Percentiles rank a stretch among this genome's conserved stretches.
phyloP scores from a whole-genome alignment of 2,797 vertebrate species.

The Notamacropus eugenii region DNA sequence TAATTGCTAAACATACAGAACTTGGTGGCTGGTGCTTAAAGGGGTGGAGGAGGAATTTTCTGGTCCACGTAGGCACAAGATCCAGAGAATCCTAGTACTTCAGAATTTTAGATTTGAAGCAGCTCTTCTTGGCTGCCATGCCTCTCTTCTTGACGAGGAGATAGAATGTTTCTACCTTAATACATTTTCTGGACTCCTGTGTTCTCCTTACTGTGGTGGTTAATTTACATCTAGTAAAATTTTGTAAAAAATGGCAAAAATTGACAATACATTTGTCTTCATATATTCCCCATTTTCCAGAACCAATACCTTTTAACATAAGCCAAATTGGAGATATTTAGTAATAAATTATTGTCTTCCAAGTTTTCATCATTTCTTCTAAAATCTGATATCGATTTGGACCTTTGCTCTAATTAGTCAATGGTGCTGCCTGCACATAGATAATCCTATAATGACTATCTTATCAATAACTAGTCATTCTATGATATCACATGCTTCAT shows the following conservation, averaged over 20 bases:
- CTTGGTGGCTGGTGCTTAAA: not conserved
- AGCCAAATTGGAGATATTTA: not conserved
- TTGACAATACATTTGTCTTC: not conserved
- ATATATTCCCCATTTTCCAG: not conserved
- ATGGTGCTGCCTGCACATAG: not conserved
- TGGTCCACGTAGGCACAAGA: not conserved
- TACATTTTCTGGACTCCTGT: not conserved
- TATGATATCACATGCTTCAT: not conserved
- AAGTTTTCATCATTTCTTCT: not conserved
- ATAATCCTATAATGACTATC: not conserved
- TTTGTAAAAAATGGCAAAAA: not conserved
- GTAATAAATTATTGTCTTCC: not conserved
- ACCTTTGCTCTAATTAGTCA: not conserved
- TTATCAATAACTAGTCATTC: not conserved
- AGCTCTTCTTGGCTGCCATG: not conserved
- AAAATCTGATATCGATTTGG: not conserved
- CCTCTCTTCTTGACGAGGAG: not conserved
- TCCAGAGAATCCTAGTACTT: not conserved
- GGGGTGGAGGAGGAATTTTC: not conserved
- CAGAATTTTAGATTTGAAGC: not conserved
- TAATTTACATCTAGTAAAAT: not conserved
- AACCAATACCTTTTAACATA: not conserved
- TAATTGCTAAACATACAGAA: not conserved
- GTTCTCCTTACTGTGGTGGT: not conserved
- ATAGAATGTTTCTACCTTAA: not conserved